These are phyloP conservation scores for Phasia obesa DNA, from an alignment of 2,888 invertebrate genomes.

Conservation along the genomic window DNA sequence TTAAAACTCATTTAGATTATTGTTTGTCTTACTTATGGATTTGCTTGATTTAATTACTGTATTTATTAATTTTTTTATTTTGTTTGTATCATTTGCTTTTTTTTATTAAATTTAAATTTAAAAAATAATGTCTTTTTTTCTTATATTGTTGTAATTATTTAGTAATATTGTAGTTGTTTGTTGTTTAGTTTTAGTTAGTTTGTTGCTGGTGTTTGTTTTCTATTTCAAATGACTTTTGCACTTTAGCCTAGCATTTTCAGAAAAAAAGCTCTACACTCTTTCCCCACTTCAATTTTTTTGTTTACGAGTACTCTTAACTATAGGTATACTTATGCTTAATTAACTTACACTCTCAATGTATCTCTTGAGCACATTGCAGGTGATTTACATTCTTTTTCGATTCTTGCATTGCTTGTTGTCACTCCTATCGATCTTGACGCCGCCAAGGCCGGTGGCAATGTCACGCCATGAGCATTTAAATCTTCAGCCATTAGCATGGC, in stretches of 20 bases:
- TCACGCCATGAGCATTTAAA: slow-evolving; percentile 72
- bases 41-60: slow-evolving; percentile 41
- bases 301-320: slow-evolving; percentile 2
- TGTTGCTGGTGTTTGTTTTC: slow-evolving; percentile 62
- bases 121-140: slow-evolving; percentile 53
- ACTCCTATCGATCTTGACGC: slow-evolving; percentile 61
- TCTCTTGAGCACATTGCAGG: slow-evolving; percentile 74
- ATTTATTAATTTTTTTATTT: slow-evolving; percentile 39
- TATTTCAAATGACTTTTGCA: slow-evolving; percentile 63
- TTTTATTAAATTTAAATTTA: slow-evolving; percentile 45
- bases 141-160: slow-evolving; percentile 29
- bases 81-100: slow-evolving; percentile 9
- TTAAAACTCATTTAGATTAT: slow-evolving; percentile 41
- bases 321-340: slow-evolving; percentile 28
- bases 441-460: slow-evolving; percentile 72
- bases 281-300: not conserved
- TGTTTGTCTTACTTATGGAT: slow-evolving; percentile 37
- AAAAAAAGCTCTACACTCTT: not conserved
- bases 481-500: slow-evolving; percentile 76
- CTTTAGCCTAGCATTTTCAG: slow-evolving; percentile 18
- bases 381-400: slow-evolving; percentile 72
- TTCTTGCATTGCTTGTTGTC: slow-evolving; percentile 54
- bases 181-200: slow-evolving; percentile 60
- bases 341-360: slow-evolving; percentile 74
- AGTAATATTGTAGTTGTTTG: slow-evolving; percentile 54